Evolutionary conservation across 2,888 invertebrate genomes (phyloP), one percentile per base, ranked within the genome.

Genomic region (Spatulosminthurus flaviceps): DNA sequence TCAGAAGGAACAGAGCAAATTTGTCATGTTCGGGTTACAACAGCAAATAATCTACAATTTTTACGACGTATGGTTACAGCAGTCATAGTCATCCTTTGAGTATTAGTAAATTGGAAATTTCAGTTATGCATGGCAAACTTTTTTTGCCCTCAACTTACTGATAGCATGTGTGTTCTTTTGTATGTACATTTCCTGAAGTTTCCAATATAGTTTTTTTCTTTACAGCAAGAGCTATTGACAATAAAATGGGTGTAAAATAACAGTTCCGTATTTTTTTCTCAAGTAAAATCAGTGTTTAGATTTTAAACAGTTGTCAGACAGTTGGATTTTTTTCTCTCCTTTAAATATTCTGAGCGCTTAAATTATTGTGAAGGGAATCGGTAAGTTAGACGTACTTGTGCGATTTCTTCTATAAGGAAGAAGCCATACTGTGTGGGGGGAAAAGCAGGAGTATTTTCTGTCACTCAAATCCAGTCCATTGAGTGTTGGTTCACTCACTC

Each of bases 221-320:
- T 51, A 13, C 41, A 9, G 51, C 16, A 16, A 19, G 16, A 13
- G 51, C 51, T 51, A 19, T 51, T 13, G 51, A 51, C 51, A 16
- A 51, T 4, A 16, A 51, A 51, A 51, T 2, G 51, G 51, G 51
- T 51, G 51, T 51, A 51, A 51, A 51, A 51, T 51, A 51, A 51
- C 51, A 5, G 51, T 51, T 51, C 51, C 5, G 51, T n/a, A 51
- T 16, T 51, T 51, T 51, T 51, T 51, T n/a, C 34, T 34, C 16
- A 51, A 51, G 51, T 4, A 51, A 51, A 51, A 51, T n/a, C 51
- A 19, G 51, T 51, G 51, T 51, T 51, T 51, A 51, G 51, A n/a
- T 51, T 51, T 51, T 51, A 51, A 51, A 51, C 51, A 51, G 51
- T n/a, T 51, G 51, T 51, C 51, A 51, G 51, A 51, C 51, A 51